These are phyloP conservation scores for Nasonia giraulti DNA, from an alignment of 1,140 invertebrate species.

Conservation along the genomic window DNA sequence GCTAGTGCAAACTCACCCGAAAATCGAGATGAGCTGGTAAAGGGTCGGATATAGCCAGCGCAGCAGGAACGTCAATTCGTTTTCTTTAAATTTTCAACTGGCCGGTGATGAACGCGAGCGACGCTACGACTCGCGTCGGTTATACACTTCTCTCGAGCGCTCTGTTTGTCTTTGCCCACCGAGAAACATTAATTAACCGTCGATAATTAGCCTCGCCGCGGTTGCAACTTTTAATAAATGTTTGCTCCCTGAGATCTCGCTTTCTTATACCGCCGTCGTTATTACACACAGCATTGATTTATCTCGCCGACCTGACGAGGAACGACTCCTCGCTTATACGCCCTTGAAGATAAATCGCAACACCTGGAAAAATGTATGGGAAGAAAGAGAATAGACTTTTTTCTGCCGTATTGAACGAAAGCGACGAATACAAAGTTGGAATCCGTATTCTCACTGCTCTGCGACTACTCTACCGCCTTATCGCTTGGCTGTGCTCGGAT, in stretches of 20 bases:
- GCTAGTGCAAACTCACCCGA: neutral
- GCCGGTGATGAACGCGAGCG: neutral
- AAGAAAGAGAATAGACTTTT: no score
- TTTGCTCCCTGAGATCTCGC: neutral
- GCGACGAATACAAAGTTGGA: neutral
- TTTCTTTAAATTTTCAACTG: slow-evolving; percentile 3
- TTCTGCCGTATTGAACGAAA: no score
- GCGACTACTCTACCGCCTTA: neutral
- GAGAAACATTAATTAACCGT: neutral
- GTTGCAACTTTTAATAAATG: neutral
- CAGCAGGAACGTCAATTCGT: neutral
- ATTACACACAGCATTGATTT: neutral
- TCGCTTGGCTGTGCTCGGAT: neutral
- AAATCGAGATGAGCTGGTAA: neutral
- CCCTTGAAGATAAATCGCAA: no score
- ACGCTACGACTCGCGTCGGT: neutral
- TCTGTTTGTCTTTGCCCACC: neutral
- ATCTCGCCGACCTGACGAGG: neutral
- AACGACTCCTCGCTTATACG: neutral
- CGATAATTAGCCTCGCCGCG: neutral
- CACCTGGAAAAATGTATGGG: no score
- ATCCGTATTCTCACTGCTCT: neutral
- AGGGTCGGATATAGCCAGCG: neutral
- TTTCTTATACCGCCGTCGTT: neutral
- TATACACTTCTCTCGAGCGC: neutral